Evolutionary conservation across 2,888 invertebrate species (phyloP).

Genomic region (Peribatodes rhomboidaria): DNA sequence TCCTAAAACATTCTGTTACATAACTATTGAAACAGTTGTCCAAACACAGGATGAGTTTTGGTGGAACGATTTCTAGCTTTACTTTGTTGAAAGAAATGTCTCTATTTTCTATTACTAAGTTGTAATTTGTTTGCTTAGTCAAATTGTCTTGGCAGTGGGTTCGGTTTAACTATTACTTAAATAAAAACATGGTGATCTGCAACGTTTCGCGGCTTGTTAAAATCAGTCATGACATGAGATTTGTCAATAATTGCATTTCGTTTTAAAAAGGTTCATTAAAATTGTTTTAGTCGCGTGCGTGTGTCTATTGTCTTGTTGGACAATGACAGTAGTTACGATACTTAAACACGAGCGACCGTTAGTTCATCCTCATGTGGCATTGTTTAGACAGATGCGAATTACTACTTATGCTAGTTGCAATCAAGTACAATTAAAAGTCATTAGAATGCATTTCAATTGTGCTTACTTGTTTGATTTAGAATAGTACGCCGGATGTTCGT

Average conservation of each 20-base stretch:
- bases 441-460: not conserved
- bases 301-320: slow-evolving; percentile 3
- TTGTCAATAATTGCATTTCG: slow-evolving; percentile 2
- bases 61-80: slow-evolving; percentile 19
- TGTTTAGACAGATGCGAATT: slow-evolving; percentile 23
- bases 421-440: slow-evolving; percentile 4
- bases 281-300: slow-evolving; percentile 13
- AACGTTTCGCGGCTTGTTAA: not conserved
- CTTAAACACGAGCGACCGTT: slow-evolving; percentile 16
- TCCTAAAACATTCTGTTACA: slow-evolving; percentile 21
- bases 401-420: not conserved
- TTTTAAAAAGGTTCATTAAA: slow-evolving; percentile 10
- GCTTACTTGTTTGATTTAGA: not conserved
- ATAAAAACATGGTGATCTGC: not conserved
- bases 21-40: slow-evolving; percentile 34
- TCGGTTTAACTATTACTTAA: not conserved
- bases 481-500: not conserved
- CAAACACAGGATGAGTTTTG: slow-evolving; percentile 28
- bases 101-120: slow-evolving; percentile 28
- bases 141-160: not conserved
- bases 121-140: slow-evolving; percentile 11
- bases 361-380: not conserved
- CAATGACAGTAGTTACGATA: slow-evolving; percentile 15
- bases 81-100: slow-evolving; percentile 15
- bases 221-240: not conserved